Conservation (phyloP, 2,113 vertebrate species). For the Burhinus oedicnemus region DNA sequence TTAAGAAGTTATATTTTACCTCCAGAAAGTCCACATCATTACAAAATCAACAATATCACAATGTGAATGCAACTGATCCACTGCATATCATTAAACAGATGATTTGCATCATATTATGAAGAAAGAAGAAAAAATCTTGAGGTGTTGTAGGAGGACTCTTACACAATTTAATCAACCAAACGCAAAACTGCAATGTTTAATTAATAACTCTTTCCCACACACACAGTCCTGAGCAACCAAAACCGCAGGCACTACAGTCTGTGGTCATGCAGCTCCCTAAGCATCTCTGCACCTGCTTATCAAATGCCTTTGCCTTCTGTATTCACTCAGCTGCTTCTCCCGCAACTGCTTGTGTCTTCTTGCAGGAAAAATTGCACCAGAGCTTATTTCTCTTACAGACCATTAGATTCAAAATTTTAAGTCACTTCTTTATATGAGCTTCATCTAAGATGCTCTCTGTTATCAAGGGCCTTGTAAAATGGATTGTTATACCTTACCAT, state of each 20-base stretch:
- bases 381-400: not conserved
- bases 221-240: not conserved
- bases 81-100: not conserved
- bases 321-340: not conserved
- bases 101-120: not conserved
- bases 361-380: not conserved
- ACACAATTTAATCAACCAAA: conserved; percentile 26
- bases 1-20: not conserved
- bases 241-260: not conserved
- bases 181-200: not conserved
- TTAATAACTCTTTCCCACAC: not conserved
- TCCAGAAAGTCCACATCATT: not conserved
- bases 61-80: not conserved
- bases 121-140: not conserved
- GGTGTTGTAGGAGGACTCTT: not conserved
- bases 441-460: not conserved
- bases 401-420: not conserved
- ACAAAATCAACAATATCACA: not conserved
- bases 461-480: not conserved
- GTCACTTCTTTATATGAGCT: not conserved
- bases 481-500: not conserved
- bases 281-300: not conserved
- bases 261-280: not conserved
- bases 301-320: not conserved
- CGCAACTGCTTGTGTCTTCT: not conserved